Conservation (phyloP, 2,797 vertebrate genomes). For the Peromyscus attwateri region DNA sequence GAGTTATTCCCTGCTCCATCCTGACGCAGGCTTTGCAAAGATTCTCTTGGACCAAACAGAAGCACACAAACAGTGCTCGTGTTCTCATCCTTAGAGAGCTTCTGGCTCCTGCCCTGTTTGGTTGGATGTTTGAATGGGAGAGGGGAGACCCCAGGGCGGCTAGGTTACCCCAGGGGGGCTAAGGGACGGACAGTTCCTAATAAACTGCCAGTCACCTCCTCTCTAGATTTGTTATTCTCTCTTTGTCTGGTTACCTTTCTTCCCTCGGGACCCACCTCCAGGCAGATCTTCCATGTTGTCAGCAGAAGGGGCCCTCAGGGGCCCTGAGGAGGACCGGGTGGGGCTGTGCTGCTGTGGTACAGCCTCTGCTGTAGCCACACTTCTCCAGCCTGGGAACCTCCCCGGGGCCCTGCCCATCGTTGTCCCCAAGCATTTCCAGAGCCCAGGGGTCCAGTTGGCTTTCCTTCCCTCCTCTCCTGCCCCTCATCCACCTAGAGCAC, state of each 20-base stretch:
- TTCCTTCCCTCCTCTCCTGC: not conserved
- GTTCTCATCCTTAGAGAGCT: not conserved
- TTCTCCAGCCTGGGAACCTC: not conserved
- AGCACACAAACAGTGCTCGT: conserved; percentile 45
- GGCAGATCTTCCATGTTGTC: conserved; percentile 71
- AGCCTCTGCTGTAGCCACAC: not conserved
- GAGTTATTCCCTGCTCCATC: conserved; percentile 24
- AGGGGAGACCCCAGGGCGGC: not conserved
- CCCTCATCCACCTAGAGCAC: not conserved
- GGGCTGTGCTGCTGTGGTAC: not conserved
- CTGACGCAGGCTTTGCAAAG: conserved; percentile 54
- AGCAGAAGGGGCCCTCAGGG: conserved; percentile 71
- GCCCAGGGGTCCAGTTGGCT: conserved; percentile 14
- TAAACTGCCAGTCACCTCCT: not conserved
- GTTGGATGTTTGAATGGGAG: not conserved
- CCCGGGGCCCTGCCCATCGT: conserved; percentile 32
- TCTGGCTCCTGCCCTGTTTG: conserved; percentile 41
- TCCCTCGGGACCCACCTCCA: conserved; percentile 56
- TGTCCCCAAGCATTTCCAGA: conserved; percentile 60
- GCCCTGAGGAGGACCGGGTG: conserved; percentile 7
- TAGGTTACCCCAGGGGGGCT: not conserved
- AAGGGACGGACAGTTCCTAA: not conserved
- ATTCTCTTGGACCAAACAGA: not conserved
- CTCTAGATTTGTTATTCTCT: conserved; percentile 77
- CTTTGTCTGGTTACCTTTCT: conserved; percentile 75